Evolutionary conservation across 2,888 invertebrate genomes (phyloP).

Genomic region (Drosophila affinis): DNA sequence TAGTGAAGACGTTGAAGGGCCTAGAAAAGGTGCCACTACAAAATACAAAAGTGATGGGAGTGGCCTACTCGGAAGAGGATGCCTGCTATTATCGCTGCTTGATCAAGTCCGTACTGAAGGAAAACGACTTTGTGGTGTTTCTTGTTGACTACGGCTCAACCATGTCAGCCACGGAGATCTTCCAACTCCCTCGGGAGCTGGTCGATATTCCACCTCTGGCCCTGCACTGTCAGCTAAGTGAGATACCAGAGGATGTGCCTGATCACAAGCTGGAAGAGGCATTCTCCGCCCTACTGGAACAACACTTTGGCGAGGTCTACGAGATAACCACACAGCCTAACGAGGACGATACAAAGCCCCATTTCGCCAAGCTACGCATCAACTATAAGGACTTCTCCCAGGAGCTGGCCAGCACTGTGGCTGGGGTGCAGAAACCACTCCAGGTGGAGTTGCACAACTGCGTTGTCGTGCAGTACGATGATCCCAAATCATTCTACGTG

Average conservation of each 20-base stretch:
- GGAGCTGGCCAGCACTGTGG: conserved; percentile 80
- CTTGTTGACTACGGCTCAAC: conserved; percentile 89
- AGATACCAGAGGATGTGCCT: conserved; percentile 63
- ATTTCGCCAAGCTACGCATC: conserved; percentile 86
- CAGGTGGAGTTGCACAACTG: conserved; percentile 85
- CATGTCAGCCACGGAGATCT: conserved; percentile 85
- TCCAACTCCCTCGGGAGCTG: conserved; percentile 86
- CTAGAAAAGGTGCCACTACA: conserved; percentile 47
- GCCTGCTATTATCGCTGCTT: conserved; percentile 94
- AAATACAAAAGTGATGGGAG: conserved; percentile 4
- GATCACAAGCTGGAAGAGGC: conserved; percentile 69
- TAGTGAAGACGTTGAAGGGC: conserved; percentile 75
- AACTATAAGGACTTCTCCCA: conserved; percentile 85
- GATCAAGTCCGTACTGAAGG: conserved; percentile 87
- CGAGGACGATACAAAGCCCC: conserved; percentile 84
- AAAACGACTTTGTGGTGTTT: conserved; percentile 89
- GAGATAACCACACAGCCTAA: conserved; percentile 86
- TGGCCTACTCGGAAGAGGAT: conserved; percentile 85
- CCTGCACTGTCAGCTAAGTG: conserved; percentile 71
- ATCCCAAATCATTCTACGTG: conserved; percentile 90
- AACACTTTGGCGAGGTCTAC: conserved; percentile 86
- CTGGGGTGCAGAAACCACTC: conserved; percentile 60
- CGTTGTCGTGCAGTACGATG: conserved; percentile 88
- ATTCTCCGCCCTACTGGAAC: conserved; percentile 84
- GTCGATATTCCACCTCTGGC: conserved; percentile 82